phyloP scores from a whole-genome alignment of 2,888 invertebrate genomes.

The Acanthoscelides obtectus region DNA sequence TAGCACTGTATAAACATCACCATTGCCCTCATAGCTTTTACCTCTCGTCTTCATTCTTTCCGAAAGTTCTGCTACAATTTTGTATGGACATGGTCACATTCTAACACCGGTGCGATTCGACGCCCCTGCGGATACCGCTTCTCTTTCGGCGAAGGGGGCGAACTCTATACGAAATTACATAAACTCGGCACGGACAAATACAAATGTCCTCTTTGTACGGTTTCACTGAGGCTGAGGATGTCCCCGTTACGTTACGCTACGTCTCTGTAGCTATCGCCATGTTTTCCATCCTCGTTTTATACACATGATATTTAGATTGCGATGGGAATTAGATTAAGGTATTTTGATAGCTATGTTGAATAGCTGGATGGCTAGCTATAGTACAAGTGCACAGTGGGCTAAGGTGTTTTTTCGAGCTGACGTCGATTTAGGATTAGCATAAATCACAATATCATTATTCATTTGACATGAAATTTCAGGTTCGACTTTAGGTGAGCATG shows the following conservation, averaged over 20 bases:
- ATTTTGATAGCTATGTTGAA: background rate
- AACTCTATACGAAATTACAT: constrained; percentile 53
- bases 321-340: background rate
- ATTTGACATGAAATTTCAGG: too few relatives aligned
- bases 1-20: too few relatives aligned
- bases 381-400: too few relatives aligned
- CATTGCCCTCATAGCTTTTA: too few relatives aligned
- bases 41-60: too few relatives aligned
- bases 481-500: too few relatives aligned
- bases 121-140: background rate
- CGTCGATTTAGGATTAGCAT: too few relatives aligned
- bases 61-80: too few relatives aligned
- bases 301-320: background rate
- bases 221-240: constrained; percentile 35
- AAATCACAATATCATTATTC: too few relatives aligned
- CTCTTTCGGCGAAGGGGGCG: constrained; percentile 30
- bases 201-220: constrained; percentile 51
- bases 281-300: constrained; percentile 26
- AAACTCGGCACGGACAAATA: constrained; percentile 52
- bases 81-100: background rate
- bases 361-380: too few relatives aligned
- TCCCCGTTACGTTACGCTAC: background rate
- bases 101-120: background rate
- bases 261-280: constrained; percentile 37
- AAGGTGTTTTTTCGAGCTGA: too few relatives aligned